These are phyloP conservation scores for Glossophaga mutica DNA, from an alignment of 2,797 vertebrate species.

Conservation along the genomic window DNA sequence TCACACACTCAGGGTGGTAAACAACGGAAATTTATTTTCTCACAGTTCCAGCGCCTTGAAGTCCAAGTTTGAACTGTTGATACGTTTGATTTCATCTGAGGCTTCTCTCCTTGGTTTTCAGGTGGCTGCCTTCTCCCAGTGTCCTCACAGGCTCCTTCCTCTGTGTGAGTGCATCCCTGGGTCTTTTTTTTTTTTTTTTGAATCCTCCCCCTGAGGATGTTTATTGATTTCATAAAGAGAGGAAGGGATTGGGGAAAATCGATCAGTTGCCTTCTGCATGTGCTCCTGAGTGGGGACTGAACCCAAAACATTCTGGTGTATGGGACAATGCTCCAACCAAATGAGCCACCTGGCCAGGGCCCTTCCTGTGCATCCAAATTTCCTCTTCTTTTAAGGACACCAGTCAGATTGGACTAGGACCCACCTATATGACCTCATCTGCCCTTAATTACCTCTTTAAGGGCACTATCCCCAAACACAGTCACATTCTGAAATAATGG, in stretches of 20 bases:
- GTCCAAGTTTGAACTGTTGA: background rate
- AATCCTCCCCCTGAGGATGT: background rate
- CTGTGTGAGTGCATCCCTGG: background rate
- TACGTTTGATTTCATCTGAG: background rate
- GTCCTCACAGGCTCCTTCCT: background rate
- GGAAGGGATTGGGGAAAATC: no score
- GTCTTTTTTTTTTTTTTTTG: background rate
- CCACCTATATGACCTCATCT: background rate
- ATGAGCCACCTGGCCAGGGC: background rate
- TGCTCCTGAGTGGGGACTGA: background rate
- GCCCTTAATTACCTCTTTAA: background rate
- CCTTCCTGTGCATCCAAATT: background rate
- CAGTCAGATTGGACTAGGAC: background rate
- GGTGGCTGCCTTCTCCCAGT: background rate
- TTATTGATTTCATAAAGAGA: background rate
- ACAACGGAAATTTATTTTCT: background rate
- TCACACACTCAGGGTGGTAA: background rate
- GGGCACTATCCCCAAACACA: background rate
- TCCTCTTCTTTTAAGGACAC: background rate
- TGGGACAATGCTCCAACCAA: background rate
- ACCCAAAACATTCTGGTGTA: background rate
- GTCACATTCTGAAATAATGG: background rate
- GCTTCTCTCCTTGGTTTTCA: background rate
- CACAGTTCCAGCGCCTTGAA: background rate
- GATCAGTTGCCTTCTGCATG: background rate